A percentile compares a stretch with the other conserved stretches of the same genome.
These are phyloP conservation scores for Mionectes olivaceus DNA, from an alignment of 2,797 vertebrate genomes.

Conservation along the genomic window DNA sequence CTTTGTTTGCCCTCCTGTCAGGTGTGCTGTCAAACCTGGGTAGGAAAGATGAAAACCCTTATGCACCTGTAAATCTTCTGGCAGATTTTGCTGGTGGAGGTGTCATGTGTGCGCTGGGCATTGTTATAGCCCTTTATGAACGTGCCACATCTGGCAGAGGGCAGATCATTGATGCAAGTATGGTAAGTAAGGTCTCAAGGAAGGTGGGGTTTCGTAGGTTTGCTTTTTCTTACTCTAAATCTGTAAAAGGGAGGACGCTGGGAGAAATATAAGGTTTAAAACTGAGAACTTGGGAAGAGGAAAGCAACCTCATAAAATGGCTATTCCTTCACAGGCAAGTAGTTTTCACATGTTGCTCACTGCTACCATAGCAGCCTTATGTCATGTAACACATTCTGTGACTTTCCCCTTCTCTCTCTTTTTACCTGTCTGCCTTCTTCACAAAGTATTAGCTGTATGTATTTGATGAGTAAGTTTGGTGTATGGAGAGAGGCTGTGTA, in stretches of 20 bases:
- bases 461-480: neutral
- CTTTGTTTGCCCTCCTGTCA: conserved; percentile 55
- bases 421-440: neutral
- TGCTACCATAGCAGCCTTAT: neutral
- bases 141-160: conserved; percentile 88
- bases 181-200: conserved; percentile 82
- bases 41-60: conserved; percentile 86
- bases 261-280: neutral
- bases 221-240: neutral
- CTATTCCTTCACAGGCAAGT: neutral
- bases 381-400: neutral
- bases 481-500: neutral
- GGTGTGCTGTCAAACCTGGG: conserved; percentile 92
- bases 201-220: neutral
- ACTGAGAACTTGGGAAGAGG: neutral
- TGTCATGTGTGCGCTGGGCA: conserved; percentile 88
- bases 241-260: neutral
- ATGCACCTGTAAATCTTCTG: conserved; percentile 88
- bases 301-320: neutral
- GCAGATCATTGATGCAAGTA: conserved; percentile 91
- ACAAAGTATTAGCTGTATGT: neutral
- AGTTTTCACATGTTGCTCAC: neutral
- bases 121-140: conserved; percentile 88
- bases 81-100: conserved; percentile 93
- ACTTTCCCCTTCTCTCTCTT: neutral